Percentiles rank a stretch among this genome's conserved stretches.
These are phyloP conservation scores for Pseudotriccus pelzelni DNA, from an alignment of 2,797 vertebrate genomes.

Conservation along the genomic window DNA sequence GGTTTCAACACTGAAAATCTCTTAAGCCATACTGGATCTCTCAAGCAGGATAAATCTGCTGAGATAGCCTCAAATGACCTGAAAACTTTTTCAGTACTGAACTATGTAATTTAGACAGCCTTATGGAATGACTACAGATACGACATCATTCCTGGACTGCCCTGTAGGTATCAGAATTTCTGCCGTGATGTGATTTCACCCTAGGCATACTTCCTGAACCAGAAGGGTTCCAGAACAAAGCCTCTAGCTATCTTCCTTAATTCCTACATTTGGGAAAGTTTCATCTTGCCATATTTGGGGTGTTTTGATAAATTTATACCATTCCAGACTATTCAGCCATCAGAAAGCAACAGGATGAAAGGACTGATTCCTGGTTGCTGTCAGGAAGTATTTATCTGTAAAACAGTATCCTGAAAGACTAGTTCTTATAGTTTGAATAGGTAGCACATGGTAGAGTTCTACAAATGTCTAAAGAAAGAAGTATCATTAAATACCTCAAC, in stretches of 20 bases:
- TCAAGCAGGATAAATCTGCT: not conserved
- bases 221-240: not conserved
- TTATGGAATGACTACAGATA: not conserved
- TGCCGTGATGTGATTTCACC: not conserved
- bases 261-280: not conserved
- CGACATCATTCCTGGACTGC: not conserved
- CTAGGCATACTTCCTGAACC: not conserved
- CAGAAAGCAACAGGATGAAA: not conserved
- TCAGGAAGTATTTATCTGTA: not conserved
- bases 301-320: not conserved
- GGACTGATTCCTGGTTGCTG: not conserved
- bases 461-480: not conserved
- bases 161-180: not conserved
- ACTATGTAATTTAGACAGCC: not conserved
- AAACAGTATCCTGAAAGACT: not conserved
- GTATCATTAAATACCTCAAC: not conserved
- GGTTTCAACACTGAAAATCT: not conserved
- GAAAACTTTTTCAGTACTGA: not conserved
- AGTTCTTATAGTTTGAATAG: not conserved
- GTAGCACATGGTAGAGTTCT: not conserved
- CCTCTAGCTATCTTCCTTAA: not conserved
- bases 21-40: not conserved
- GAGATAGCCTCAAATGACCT: not conserved
- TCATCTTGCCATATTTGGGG: not conserved
- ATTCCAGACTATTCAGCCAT: not conserved